phyloP scores from a whole-genome alignment of 2,888 invertebrate species.

The Silvanus unidentatus region DNA sequence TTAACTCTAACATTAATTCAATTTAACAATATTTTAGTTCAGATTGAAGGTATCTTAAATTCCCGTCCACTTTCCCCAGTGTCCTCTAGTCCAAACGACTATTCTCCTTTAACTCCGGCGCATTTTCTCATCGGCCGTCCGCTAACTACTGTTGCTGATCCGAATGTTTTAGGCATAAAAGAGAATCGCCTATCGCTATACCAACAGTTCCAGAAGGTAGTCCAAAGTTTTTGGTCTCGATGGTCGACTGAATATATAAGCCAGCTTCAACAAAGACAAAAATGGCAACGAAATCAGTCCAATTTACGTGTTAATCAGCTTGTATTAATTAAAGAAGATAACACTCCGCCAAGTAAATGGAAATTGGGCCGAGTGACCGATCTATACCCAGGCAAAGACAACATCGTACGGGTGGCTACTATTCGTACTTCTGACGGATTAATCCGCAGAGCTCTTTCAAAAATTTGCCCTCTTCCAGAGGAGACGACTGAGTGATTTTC shows the following conservation, averaged over 20 bases:
- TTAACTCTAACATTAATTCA: background rate
- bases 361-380: background rate
- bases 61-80: slow-evolving; percentile 14
- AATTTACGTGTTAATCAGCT: background rate
- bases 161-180: slow-evolving; percentile 4
- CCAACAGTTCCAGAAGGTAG: slow-evolving; percentile 12
- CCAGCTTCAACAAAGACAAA: slow-evolving; percentile 12
- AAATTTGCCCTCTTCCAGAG: too few relatives aligned
- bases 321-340: background rate
- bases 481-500: too few relatives aligned
- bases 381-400: background rate
- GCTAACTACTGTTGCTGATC: slow-evolving; percentile 15
- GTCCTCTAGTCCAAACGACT: slow-evolving; percentile 19
- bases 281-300: slow-evolving; percentile 7
- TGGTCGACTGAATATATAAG: slow-evolving; percentile 15
- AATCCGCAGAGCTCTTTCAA: too few relatives aligned
- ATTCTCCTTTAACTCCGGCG: slow-evolving; percentile 12
- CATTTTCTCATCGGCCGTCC: slow-evolving; percentile 23
- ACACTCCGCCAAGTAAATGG: slow-evolving; percentile 1
- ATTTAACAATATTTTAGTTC: background rate
- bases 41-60: slow-evolving; percentile 1
- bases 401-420: background rate
- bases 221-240: slow-evolving; percentile 17
- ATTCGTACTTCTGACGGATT: background rate
- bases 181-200: slow-evolving; percentile 12